Percentiles rank a stretch among this genome's conserved stretches.
phyloP scores from a whole-genome alignment of 2,888 invertebrate species.

The Schizaphis graminum region DNA sequence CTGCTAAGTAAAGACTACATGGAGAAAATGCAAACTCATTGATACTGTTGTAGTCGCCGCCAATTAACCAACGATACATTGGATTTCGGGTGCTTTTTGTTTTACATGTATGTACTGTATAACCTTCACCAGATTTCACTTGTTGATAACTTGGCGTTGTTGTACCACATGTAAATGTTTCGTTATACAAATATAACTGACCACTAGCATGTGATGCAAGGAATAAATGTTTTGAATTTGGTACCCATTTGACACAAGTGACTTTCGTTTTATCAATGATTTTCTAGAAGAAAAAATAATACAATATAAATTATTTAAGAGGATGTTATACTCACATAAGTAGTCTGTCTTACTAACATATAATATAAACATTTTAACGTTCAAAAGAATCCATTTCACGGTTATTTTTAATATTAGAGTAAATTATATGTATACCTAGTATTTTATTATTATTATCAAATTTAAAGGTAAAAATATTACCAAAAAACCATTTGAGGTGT shows the following conservation, averaged over 20 bases:
- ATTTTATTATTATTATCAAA: not conserved
- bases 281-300: conserved; percentile 76
- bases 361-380: not conserved
- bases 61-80: conserved; percentile 90
- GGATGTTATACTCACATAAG: not conserved
- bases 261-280: conserved; percentile 94
- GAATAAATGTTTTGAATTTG: conserved; percentile 93
- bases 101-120: conserved; percentile 94
- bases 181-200: conserved; percentile 97
- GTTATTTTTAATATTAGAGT: not conserved
- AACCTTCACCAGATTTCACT: conserved; percentile 95
- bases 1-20: conserved; percentile 91
- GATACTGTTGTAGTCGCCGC: conserved; percentile 85
- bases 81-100: conserved; percentile 97
- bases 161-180: conserved; percentile 91
- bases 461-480: not conserved
- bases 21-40: conserved; percentile 99
- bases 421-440: not conserved
- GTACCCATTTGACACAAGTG: conserved; percentile 98
- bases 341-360: not conserved
- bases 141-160: conserved; percentile 94
- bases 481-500: not conserved
- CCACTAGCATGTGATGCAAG: conserved; percentile 96
- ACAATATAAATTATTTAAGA: not conserved
- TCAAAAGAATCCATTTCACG: not conserved